These are phyloP conservation scores for Monopis laevigella DNA, from an alignment of 2,888 invertebrate genomes.

Conservation along the genomic window DNA sequence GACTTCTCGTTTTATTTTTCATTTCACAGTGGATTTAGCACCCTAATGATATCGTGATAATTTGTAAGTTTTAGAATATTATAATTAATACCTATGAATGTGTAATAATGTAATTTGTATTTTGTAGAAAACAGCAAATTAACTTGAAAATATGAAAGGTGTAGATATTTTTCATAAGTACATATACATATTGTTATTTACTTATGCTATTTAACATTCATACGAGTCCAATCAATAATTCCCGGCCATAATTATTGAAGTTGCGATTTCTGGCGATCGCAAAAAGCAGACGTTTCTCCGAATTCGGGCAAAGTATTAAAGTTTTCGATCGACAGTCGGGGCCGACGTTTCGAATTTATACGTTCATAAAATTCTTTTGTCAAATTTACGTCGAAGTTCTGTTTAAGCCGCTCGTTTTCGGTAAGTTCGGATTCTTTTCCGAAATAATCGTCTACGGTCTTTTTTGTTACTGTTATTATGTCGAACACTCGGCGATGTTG, in stretches of 20 bases:
- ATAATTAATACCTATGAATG: no score
- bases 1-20: no score
- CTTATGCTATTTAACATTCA: no score
- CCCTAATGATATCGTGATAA: no score
- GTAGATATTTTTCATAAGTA: no score
- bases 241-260: constrained; percentile 20
- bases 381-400: constrained; percentile 58
- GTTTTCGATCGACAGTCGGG: constrained; percentile 43
- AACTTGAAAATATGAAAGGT: no score
- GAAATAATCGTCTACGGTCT: constrained; percentile 48
- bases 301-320: constrained; percentile 38
- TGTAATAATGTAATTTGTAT: no score
- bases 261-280: constrained; percentile 34
- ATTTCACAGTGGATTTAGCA: no score
- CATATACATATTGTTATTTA: no score
- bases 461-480: constrained; percentile 52
- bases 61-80: no score
- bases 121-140: no score
- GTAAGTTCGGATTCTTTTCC: constrained; percentile 44
- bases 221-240: no score
- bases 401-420: constrained; percentile 37
- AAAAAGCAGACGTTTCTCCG: constrained; percentile 55
- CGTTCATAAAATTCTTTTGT: constrained; percentile 65
- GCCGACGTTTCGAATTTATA: constrained; percentile 51
- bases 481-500: constrained; percentile 18